A percentile compares a stretch with the other conserved stretches of the same genome.
Evolutionary conservation across 2,888 invertebrate genomes (phyloP).

Genomic region (Sceliomorpha sp.): DNA sequence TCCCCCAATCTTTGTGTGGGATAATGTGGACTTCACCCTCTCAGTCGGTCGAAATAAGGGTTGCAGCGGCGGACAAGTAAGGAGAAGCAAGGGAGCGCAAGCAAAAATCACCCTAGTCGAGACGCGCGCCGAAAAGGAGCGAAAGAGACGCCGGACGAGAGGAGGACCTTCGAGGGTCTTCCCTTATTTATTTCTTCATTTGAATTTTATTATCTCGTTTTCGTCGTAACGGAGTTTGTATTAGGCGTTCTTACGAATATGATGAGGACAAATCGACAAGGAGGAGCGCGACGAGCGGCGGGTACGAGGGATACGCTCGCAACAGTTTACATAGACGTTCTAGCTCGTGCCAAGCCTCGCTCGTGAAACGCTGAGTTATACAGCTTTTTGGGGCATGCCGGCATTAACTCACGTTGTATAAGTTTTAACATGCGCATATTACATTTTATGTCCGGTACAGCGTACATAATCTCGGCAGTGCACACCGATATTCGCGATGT

Average conservation of each 20-base stretch:
- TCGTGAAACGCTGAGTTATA: background rate
- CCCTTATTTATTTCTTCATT: conserved; percentile 71
- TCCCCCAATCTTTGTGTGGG: conserved; percentile 60
- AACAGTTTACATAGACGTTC: conserved; percentile 8
- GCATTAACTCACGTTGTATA: conserved; percentile 62
- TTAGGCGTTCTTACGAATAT: conserved; percentile 27
- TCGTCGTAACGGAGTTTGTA: conserved; percentile 61
- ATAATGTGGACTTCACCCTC: conserved; percentile 64
- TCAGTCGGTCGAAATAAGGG: conserved; percentile 72
- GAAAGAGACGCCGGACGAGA: conserved; percentile 44
- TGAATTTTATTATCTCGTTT: conserved; percentile 79
- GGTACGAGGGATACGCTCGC: background rate
- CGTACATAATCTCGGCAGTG: conserved; percentile 1
- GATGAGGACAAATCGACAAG: conserved; percentile 19
- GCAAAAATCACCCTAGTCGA: conserved; percentile 63
- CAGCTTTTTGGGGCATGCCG: conserved; percentile 7
- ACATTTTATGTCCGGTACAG: conserved; percentile 58
- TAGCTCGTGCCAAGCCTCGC: conserved; percentile 19
- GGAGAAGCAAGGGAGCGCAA: conserved; percentile 61
- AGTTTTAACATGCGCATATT: conserved; percentile 71
- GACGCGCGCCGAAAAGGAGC: conserved; percentile 55
- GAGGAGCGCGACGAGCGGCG: conserved; percentile 12
- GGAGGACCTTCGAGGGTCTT: conserved; percentile 66
- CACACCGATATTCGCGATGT: conserved; percentile 29
- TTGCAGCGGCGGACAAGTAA: conserved; percentile 75